Conservation (phyloP, 2,888 invertebrate genomes). For the Ochropacha duplaris region DNA sequence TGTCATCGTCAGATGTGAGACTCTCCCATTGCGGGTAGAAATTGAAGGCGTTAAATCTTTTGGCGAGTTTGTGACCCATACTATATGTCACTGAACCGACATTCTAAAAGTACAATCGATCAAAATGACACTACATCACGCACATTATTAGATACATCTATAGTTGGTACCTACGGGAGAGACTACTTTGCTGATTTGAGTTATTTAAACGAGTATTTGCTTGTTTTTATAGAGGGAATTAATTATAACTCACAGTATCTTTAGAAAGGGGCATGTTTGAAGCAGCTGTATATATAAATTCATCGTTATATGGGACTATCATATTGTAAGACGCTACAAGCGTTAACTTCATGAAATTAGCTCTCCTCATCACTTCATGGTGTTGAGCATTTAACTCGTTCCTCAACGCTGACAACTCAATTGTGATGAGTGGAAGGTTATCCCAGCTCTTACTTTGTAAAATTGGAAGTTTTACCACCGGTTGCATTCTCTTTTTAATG, state of each 20-base stretch:
- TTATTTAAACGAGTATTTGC: neutral
- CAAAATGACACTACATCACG: no score
- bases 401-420: slow-evolving; percentile 47
- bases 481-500: slow-evolving; percentile 62
- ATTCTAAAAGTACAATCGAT: slow-evolving; percentile 35
- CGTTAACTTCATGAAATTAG: slow-evolving; percentile 63
- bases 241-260: slow-evolving; percentile 42
- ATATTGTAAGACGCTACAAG: slow-evolving; percentile 63
- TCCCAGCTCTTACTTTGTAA: slow-evolving; percentile 63
- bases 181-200: no score
- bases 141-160: no score
- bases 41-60: slow-evolving; percentile 38
- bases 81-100: slow-evolving; percentile 40
- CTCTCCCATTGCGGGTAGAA: slow-evolving; percentile 69
- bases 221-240: neutral
- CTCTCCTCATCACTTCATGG: slow-evolving; percentile 47
- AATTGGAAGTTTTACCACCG: slow-evolving; percentile 39
- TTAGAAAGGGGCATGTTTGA: slow-evolving; percentile 49
- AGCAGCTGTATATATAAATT: slow-evolving; percentile 51
- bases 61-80: slow-evolving; percentile 39
- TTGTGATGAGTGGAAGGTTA: slow-evolving; percentile 59
- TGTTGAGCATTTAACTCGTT: slow-evolving; percentile 45
- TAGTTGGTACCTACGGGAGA: no score
- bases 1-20: slow-evolving; percentile 41
- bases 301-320: slow-evolving; percentile 42